Evolutionary conservation across 92 coral and sea anemone species (phyloP), one percentile per base, ranked within the genome.

Genomic region (Paragorgia papillata): DNA sequence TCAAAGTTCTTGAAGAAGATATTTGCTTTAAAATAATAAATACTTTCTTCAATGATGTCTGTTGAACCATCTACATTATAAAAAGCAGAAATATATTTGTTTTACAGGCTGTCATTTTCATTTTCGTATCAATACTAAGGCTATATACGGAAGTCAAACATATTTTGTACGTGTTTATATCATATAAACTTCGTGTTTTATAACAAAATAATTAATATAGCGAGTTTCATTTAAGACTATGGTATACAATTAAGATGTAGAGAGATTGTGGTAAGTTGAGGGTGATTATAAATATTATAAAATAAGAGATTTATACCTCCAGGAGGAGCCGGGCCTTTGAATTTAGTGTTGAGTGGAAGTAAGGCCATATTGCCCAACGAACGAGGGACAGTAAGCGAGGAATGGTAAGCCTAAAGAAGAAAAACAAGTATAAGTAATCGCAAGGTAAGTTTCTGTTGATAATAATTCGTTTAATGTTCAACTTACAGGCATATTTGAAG

Each of bases 351-450:
- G 67, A 95, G 74, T 53, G 99, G 99, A 34, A 95, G 81, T 71
- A 91, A 89, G 85, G 99, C 99, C 99, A 95, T 95, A 62, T 89
- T 95, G 90, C 99, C 89, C 21, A 95, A 49, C 25, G 99, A 85
- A 39, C 49, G 78, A 3, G 94, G 91, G 50, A 95, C 94, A 50
- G 85, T 64, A 28, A 95, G 85, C 43, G 92, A 71, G 41, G 99
- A 95, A 79, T 95, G 99, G 79, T 95, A 95, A 30, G 99, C 99
- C 99, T 95, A 69, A 10, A 80, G 62, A 65, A 14, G 22, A 7
- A 24, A 79, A 35, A 63, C 58, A 24, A 35, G 39, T 70, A 63
- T 33, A 25, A 25, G 43, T 63, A 14, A 66, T 39, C 19, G 5
- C 2, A 25, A 33, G 20, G 39, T 1, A 71, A 53, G n/a, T 15